These are phyloP conservation scores for Tachycineta bicolor DNA, from an alignment of 2,113 vertebrate genomes.

Conservation along the genomic window DNA sequence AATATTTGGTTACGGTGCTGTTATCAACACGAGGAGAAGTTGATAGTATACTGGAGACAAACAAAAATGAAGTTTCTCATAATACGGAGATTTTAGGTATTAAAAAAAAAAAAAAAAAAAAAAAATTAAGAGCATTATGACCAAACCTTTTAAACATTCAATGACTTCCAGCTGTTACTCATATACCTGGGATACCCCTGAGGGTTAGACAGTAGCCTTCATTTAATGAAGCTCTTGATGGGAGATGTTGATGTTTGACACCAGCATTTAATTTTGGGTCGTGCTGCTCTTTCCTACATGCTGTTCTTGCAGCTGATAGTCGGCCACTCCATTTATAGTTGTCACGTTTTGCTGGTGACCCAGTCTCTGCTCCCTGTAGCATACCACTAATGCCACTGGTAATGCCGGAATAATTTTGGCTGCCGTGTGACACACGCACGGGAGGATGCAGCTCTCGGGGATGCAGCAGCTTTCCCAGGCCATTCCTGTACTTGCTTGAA, in stretches of 20 bases:
- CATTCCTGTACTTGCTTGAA: not conserved
- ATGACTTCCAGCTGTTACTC: not conserved
- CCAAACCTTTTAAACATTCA: not conserved
- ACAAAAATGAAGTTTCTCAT: not conserved
- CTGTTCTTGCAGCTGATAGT: not conserved
- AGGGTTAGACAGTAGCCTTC: not conserved
- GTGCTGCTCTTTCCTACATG: not conserved
- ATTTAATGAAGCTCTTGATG: not conserved
- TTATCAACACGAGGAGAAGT: not conserved
- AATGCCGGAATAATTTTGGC: not conserved
- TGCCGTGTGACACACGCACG: not conserved
- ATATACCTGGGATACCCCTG: not conserved
- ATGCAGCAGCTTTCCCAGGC: not conserved
- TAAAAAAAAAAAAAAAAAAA: not conserved
- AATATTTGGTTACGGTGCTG: not conserved
- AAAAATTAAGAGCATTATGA: not conserved
- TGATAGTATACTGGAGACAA: not conserved
- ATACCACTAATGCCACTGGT: not conserved
- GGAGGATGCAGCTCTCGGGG: not conserved
- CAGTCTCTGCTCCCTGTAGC: not conserved
- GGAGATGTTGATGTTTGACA: not conserved
- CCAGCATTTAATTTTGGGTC: constrained; percentile 9
- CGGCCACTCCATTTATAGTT: not conserved
- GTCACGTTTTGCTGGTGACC: not conserved
- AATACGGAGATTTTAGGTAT: not conserved